Evolutionary conservation across 1,140 invertebrate genomes (phyloP).

Genomic region (Scaptomyza graminum): DNA sequence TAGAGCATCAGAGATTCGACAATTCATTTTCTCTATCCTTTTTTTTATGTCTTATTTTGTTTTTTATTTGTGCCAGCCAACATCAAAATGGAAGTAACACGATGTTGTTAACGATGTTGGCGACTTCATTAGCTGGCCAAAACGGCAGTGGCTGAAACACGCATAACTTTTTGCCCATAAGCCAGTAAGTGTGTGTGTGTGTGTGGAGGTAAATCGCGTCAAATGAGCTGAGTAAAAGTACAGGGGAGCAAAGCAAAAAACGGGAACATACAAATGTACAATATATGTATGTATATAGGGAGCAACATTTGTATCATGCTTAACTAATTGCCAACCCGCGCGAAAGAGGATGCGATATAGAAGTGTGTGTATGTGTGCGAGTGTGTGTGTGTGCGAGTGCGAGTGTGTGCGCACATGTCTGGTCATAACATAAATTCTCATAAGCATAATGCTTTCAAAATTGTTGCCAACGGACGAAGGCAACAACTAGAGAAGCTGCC

Average conservation of each 20-base stretch:
- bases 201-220: conserved; percentile 56
- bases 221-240: conserved; percentile 67
- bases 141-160: conserved; percentile 2
- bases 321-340: conserved; percentile 67
- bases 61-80: conserved; percentile 26
- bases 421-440: conserved; percentile 78
- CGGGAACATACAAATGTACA: background rate
- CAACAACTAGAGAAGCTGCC: background rate
- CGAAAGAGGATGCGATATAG: conserved; percentile 29
- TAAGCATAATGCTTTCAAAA: conserved; percentile 79
- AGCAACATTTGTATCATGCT: conserved; percentile 69
- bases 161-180: conserved; percentile 17
- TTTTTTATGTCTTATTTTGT: background rate
- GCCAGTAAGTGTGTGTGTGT: conserved; percentile 6
- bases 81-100: conserved; percentile 22
- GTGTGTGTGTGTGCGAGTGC: conserved; percentile 30
- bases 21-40: background rate
- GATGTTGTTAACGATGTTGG: conserved; percentile 55
- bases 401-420: conserved; percentile 24
- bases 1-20: too few relatives aligned
- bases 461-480: conserved; percentile 63
- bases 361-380: conserved; percentile 18
- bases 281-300: too few relatives aligned
- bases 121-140: conserved; percentile 50
- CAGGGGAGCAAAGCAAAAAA: conserved; percentile 24